Evolutionary conservation across 1,140 invertebrate genomes (phyloP), one percentile per base, ranked within the genome.

Genomic region (Pseudobourletiella spinata): DNA sequence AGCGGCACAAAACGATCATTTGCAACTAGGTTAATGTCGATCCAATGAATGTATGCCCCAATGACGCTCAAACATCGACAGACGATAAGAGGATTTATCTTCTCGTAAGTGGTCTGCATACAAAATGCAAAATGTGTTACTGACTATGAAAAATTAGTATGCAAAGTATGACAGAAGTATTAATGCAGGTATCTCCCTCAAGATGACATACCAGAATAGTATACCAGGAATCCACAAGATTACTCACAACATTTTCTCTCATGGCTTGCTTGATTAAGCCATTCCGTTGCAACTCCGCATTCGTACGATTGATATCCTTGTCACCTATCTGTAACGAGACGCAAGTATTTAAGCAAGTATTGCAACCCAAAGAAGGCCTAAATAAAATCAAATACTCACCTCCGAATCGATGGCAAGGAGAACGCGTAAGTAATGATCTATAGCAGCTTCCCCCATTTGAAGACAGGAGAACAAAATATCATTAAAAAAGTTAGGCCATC

Each of bases 31-130:
- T 73, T 74, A 58, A 83, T 82, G 69, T 83, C 81, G 59, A 83
- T 82, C 82, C 82, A 83, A 1, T 79, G 76, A 18, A 82, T 75
- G 69, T 78, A 83, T n/a, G 74, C 74, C 2, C 81, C 81, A 64
- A 83, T 77, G 2, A 81, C 79, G 35, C 81, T 75, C 46, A 82
- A 71, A 65, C 80, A 82, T 54, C 75, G 72, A 57, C 75, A 76
- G 2, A 75, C 74, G 30, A 80, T 63, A 35, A 77, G 72, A 35
- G 79, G 73, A 44, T 79, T 58, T 61, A n/a, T 64, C 65, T 18
- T 55, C 68, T 64, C 75, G 71, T 70, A 79, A 11, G 71, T 71
- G 32, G 74, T 78, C 70, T 71, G 30, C 25, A 57, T 54, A 20
- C 6, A 48, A 6, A 20, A n/a, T n/a, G n/a, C n/a, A n/a, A n/a